These are phyloP conservation scores for Plutella xylostella DNA, from an alignment of 2,888 invertebrate genomes.

Conservation along the genomic window DNA sequence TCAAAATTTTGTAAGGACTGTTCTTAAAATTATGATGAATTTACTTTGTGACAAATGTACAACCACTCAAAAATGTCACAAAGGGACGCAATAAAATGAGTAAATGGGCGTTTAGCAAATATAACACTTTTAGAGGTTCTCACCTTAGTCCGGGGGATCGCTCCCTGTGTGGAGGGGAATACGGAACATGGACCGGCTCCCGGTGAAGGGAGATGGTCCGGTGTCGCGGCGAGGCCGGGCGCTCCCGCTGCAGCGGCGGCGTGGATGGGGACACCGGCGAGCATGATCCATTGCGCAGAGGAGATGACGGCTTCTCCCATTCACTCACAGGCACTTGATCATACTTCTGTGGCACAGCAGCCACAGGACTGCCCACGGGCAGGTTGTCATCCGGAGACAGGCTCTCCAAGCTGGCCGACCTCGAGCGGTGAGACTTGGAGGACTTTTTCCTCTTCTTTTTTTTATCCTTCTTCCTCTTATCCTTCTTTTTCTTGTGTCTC, in stretches of 20 bases:
- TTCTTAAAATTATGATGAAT: too few relatives aligned
- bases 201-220: slow-evolving; percentile 22
- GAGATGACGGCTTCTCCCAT: slow-evolving; percentile 68
- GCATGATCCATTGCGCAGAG: slow-evolving; percentile 66
- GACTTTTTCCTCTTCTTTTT: slow-evolving; percentile 80
- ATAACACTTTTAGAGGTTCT: slow-evolving; percentile 18
- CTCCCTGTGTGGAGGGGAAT: slow-evolving; percentile 57
- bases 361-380: slow-evolving; percentile 35
- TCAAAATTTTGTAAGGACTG: too few relatives aligned
- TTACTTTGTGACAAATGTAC: too few relatives aligned
- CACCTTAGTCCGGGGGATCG: slow-evolving; percentile 46
- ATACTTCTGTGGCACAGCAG: slow-evolving; percentile 34
- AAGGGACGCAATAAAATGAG: too few relatives aligned
- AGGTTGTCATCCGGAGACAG: slow-evolving; percentile 69
- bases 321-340: slow-evolving; percentile 58
- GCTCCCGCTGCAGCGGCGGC: slow-evolving; percentile 48
- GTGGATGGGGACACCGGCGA: slow-evolving; percentile 72
- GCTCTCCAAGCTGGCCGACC: slow-evolving; percentile 76
- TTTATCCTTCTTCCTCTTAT: slow-evolving; percentile 81
- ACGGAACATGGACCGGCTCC: slow-evolving; percentile 30
- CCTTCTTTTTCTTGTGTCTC: slow-evolving; percentile 74
- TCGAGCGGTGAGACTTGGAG: slow-evolving; percentile 77
- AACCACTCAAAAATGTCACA: too few relatives aligned
- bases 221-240: slow-evolving; percentile 35
- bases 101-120: too few relatives aligned